Base-by-base conservation (phyloP, 2,113 vertebrate genomes). In the Naja naja region DNA sequence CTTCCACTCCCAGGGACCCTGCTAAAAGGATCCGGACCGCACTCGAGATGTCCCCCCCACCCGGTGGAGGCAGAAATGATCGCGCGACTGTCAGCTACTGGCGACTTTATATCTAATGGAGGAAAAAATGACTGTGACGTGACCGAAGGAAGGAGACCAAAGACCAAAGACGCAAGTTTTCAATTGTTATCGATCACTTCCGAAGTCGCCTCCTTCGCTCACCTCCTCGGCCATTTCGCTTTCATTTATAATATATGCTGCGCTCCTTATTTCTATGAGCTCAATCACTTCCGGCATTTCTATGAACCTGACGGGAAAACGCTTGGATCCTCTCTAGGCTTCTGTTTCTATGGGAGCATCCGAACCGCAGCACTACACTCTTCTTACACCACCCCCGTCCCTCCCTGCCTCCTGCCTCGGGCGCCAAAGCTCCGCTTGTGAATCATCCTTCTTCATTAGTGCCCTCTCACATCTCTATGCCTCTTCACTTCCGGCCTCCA, bases 401-500 rank as follows among this genome's bases (percentile, higher is more conserved):
- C 27, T 30, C 12, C 64, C 64, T 30, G 12, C 22, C n/a, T 60
- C 27, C 10, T 4, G 58, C 49, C 43, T 34, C 39, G 5, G 4
- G 23, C 54, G 47, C 18, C 27, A 58, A 34, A 47, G 1, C n/a
- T 91, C 47, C 86, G n/a, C 47, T 88, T 64, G 0, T 47, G 85
- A 45, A 60, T n/a, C 56, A 22, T 4, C 45, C 20, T 45, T 87
- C 58, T 69, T 69, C 39, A 52, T 11, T 27, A 6, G 16, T 88
- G 3, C 34, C 34, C 1, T 20, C 3, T 14, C 25, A 16, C 64
- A 1, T 56, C 87, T 60, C 54, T 52, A 89, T 56, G 52, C 18
- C 53, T n/a, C n/a, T 30, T 34, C 54, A 90, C 23, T 93, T 93
- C 92, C 88, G 92, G 88, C 54, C 88, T 85, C 88, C 53, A 2